Evolutionary conservation across 2,888 invertebrate genomes (phyloP).

Genomic region (Ophion obscuratus): DNA sequence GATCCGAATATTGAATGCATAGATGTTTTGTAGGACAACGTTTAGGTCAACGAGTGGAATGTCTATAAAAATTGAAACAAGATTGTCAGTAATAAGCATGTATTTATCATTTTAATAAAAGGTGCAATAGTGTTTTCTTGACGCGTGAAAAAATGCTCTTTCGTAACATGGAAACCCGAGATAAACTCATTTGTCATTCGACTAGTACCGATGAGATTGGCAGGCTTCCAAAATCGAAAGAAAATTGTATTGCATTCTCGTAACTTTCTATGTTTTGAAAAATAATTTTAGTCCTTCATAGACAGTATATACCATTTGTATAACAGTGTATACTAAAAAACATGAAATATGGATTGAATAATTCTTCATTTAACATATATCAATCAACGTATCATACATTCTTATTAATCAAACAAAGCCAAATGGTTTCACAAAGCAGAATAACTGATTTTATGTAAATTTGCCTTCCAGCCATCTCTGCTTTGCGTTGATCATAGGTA

Average conservation of each 20-base stretch:
- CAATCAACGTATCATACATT: too few species aligned
- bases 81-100: background rate
- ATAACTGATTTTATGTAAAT: too few species aligned
- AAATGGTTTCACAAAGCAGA: too few species aligned
- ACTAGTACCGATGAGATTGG: constrained; percentile 29
- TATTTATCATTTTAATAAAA: constrained; percentile 2
- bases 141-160: constrained; percentile 34
- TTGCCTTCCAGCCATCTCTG: too few species aligned
- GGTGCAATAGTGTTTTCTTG: constrained; percentile 12
- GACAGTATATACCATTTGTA: too few species aligned
- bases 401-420: too few species aligned
- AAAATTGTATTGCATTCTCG: constrained; percentile 21
- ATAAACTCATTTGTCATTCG: constrained; percentile 51
- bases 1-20: constrained; percentile 10
- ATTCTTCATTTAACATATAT: background rate
- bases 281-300: background rate
- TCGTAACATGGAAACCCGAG: constrained; percentile 26
- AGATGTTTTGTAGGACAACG: background rate
- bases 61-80: constrained; percentile 4
- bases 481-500: too few species aligned
- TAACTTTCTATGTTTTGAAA: constrained; percentile 13
- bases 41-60: constrained; percentile 49
- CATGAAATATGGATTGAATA: background rate
- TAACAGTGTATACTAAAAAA: background rate
- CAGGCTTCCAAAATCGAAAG: constrained; percentile 56